Conservation (phyloP, 2,113 vertebrate genomes). For the Uropsilus gracilis region DNA sequence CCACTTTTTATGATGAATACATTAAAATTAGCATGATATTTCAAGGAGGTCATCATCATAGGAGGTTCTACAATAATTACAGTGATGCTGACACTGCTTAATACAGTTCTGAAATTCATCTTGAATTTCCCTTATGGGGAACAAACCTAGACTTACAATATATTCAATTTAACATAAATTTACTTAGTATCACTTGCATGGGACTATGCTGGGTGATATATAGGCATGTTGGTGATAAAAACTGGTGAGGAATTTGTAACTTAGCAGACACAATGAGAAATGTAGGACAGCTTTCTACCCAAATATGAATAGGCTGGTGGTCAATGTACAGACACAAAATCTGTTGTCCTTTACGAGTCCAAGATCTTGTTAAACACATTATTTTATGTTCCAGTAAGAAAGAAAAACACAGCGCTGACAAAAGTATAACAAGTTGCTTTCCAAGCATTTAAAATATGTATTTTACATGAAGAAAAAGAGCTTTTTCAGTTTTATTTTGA, state of each 20-base stretch:
- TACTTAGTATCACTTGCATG: background rate
- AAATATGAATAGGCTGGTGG: background rate
- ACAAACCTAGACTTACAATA: background rate
- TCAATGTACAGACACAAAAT: background rate
- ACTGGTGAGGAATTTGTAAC: background rate
- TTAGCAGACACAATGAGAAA: background rate
- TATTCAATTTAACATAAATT: background rate
- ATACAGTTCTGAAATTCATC: constrained; percentile 2
- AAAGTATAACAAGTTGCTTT: background rate
- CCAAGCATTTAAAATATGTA: background rate
- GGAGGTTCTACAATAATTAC: constrained; percentile 15
- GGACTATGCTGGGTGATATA: background rate
- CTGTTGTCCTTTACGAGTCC: background rate
- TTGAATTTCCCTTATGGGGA: background rate
- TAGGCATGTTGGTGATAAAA: background rate
- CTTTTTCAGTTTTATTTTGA: constrained; percentile 20
- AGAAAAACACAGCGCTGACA: background rate
- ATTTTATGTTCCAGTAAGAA: background rate
- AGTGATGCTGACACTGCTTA: background rate
- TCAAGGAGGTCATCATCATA: background rate
- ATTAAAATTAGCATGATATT: constrained; percentile 41
- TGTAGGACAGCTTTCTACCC: background rate
- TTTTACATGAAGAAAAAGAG: constrained; percentile 35
- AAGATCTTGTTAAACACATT: background rate
- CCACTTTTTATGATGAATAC: background rate